Base-by-base conservation (phyloP, 2,888 invertebrate species). In the Aphidius colemani region DNA sequence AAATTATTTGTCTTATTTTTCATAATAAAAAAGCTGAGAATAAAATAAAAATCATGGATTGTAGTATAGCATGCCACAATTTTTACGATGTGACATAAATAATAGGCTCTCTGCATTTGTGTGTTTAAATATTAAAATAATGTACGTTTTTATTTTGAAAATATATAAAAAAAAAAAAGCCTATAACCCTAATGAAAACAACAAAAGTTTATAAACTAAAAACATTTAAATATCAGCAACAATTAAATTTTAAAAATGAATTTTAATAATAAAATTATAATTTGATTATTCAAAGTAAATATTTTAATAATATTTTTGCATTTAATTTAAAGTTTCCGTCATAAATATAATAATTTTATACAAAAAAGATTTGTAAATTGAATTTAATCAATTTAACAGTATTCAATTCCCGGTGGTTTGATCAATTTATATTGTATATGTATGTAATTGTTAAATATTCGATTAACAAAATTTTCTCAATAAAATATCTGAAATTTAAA, bases 41-140 rank as follows among this genome's bases (percentile, higher is more conserved):
- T 45, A 41, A 59, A 44, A 59, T 51, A 55, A 50, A 11, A 61
- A 55, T 63, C 64, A 71, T 72, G 72, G 75, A 80, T 75, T 71
- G 75, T 73, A 73, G 68, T 73, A 70, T 72, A 73, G 73, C 80
- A 79, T 78, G 80, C 79, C 72, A 80, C 77, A 79, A 79, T 78
- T 79, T 80, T 80, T 78, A 80, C 76, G 80, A 77, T 74, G 74
- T 72, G 72, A 69, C 74, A 79, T 80, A 80, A 80, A 80, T 80
- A 78, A 80, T 72, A 73, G 72, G 75, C 76, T 76, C 79, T 5
- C 30, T 30, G 30, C 30, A 30, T 30, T 30, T 5, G 30, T 30
- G 30, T 30, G 30, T 30, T 30, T 30, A 5, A 30, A 3, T 2
- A 30, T 30, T 30, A 30, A 30, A 30, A 30, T 30, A 30, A 3